phyloP scores from a whole-genome alignment of 2,113 vertebrate species.

The Archocentrus centrarchus region DNA sequence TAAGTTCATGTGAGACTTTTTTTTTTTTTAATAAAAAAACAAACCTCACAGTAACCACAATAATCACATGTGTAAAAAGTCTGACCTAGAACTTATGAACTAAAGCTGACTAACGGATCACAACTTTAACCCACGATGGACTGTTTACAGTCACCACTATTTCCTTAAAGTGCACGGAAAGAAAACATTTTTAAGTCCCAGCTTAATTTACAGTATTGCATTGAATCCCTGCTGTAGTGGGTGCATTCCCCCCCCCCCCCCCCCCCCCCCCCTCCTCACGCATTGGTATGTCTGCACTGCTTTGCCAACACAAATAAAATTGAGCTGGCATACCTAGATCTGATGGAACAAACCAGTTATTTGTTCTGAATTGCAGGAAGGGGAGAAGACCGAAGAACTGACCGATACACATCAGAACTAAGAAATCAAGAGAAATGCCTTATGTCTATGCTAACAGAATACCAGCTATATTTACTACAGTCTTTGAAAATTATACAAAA shows the following conservation, averaged over 20 bases:
- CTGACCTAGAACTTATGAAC: background rate
- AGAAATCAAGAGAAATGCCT: too few species aligned
- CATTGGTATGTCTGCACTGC: background rate
- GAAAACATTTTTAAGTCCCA: background rate
- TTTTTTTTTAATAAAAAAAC: background rate
- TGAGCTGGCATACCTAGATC: background rate
- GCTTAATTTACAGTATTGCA: too few species aligned
- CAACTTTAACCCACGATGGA: background rate
- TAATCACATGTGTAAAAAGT: background rate
- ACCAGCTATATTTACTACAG: background rate
- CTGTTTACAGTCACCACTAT: background rate
- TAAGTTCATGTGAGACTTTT: background rate
- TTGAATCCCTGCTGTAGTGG: background rate
- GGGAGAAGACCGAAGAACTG: background rate
- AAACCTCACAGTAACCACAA: background rate
- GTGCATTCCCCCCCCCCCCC: background rate
- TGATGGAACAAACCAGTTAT: background rate
- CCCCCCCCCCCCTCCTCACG: too few species aligned
- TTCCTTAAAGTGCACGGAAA: background rate
- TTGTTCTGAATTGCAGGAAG: accelerated
- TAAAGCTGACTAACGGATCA: background rate
- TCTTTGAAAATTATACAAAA: background rate
- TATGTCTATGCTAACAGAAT: too few species aligned
- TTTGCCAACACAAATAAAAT: background rate
- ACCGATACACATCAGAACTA: background rate